phyloP scores from a whole-genome alignment of 2,113 vertebrate species.

The Neolamprologus ventralis region DNA sequence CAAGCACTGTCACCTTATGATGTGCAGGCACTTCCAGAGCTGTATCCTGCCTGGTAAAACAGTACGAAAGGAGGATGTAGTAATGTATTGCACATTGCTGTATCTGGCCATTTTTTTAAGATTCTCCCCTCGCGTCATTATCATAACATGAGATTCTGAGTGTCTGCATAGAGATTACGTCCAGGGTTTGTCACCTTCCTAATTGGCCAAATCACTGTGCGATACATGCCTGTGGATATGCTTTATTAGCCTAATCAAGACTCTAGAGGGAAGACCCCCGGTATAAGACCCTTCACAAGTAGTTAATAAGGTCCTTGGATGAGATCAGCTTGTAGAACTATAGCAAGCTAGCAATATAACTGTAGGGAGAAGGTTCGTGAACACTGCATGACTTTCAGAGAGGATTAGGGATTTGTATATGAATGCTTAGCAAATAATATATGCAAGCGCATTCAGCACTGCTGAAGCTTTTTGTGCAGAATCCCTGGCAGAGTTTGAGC shows the following conservation, averaged over 20 bases:
- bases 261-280: constrained; percentile 40
- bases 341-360: constrained; percentile 36
- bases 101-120: not conserved
- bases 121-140: constrained; percentile 27
- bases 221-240: constrained; percentile 53
- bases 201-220: constrained; percentile 59
- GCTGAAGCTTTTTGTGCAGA: not conserved
- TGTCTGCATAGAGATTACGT: constrained; percentile 28
- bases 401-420: constrained; percentile 25
- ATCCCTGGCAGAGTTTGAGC: not conserved
- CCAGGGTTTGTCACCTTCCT: constrained; percentile 59
- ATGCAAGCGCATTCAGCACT: constrained; percentile 14
- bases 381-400: constrained; percentile 11
- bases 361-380: not conserved
- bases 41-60: not conserved
- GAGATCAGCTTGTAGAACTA: constrained; percentile 27
- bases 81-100: not conserved
- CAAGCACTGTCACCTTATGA: not conserved
- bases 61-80: not conserved
- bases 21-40: not conserved
- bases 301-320: constrained; percentile 53
- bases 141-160: constrained; percentile 42
- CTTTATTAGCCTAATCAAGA: constrained; percentile 66
- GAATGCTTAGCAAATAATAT: constrained; percentile 17
- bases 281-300: constrained; percentile 45